phyloP scores from a whole-genome alignment of 2,888 invertebrate genomes.

The Hypsopygia costalis region DNA sequence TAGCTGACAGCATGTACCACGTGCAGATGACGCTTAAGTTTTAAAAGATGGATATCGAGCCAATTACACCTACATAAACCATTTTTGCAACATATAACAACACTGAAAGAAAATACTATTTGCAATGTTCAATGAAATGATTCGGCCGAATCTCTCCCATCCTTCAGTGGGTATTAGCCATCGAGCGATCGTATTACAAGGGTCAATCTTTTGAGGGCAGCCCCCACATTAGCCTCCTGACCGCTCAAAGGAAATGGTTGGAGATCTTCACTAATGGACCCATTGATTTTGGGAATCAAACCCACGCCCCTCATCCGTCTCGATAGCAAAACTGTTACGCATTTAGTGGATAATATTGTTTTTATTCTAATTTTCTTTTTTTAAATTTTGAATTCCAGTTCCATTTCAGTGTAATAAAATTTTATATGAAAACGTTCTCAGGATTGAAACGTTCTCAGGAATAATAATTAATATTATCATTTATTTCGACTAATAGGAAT shows the following conservation, averaged over 20 bases:
- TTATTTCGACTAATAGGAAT: too few species aligned
- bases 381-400: too few species aligned
- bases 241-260: slow-evolving; percentile 59
- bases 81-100: slow-evolving; percentile 15
- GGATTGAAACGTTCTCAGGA: too few species aligned
- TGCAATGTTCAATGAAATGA: slow-evolving; percentile 33
- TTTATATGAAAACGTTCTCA: too few species aligned
- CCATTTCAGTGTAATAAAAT: too few species aligned
- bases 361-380: too few species aligned
- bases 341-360: too few species aligned
- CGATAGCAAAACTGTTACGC: slow-evolving; percentile 31
- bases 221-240: slow-evolving; percentile 59
- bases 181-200: slow-evolving; percentile 45
- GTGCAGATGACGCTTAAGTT: too few species aligned
- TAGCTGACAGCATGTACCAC: too few species aligned
- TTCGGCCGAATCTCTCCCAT: slow-evolving; percentile 30
- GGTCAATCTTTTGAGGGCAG: slow-evolving; percentile 60
- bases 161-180: slow-evolving; percentile 28
- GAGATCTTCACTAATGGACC: slow-evolving; percentile 62
- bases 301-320: slow-evolving; percentile 34
- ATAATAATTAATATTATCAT: too few species aligned
- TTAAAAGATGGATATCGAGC: too few species aligned
- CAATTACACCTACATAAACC: not conserved
- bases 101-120: slow-evolving; percentile 28
- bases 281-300: slow-evolving; percentile 62